Base-by-base conservation (phyloP, 2,888 invertebrate species). In the Calameuta pallipes region DNA sequence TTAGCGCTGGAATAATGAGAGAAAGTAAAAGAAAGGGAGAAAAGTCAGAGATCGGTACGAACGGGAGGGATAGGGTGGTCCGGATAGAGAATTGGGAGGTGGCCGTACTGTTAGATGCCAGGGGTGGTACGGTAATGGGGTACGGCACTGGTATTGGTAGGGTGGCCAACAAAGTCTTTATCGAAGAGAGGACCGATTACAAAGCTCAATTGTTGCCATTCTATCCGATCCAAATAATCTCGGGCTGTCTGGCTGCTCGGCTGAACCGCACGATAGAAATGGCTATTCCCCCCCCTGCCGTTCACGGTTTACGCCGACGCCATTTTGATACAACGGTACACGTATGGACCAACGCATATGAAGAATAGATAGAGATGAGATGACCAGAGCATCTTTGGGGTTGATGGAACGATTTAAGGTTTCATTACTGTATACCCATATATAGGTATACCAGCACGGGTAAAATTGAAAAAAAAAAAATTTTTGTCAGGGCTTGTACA, bases 131-230 rank as follows among this genome's bases (percentile, higher is more conserved):
- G 71, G 71, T 69, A 76, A 75, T 77, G 79, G 80, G 78, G 79
- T 76, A 75, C 75, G 79, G 37, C 68, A 69, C 69, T 75, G 77
- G 78, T 79, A 81, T 79, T 80, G 82, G 82, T 86, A 84, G 87
- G 86, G 87, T 82, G 82, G 83, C 85, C 84, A 84, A 86, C 88
- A 86, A 86, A 86, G 87, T 87, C 88, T 88, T 87, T 88, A 85
- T 87, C 86, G 88, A 86, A 83, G 85, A 41, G 41, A 86, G 87
- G 83, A 85, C 83, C 85, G 86, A 86, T 87, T 86, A 87, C 87
- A 88, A 88, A 85, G 87, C 86, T 82, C 86, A 85, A 87, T 86
- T 86, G 86, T 85, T 83, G 80, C 87, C 82, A 83, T 88, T 87
- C 85, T 86, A 80, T 82, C 79, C 79, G 84, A 86, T 86, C 85